These are phyloP conservation scores for Genyomyrus donnyi DNA, from an alignment of 2,113 vertebrate genomes.

Conservation along the genomic window DNA sequence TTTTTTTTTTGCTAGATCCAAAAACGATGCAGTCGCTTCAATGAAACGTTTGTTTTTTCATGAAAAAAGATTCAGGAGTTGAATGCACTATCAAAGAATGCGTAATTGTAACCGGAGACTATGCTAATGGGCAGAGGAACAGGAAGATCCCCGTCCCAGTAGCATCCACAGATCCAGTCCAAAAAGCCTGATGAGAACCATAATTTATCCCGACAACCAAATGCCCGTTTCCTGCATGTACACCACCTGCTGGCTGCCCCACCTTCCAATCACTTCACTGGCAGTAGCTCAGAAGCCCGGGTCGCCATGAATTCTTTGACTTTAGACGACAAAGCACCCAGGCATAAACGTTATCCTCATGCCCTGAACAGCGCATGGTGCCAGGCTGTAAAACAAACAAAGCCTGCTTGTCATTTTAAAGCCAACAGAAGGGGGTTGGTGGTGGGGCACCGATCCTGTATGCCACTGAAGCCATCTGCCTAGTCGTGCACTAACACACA, in stretches of 20 bases:
- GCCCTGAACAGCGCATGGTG: not conserved
- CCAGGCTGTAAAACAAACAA: not conserved
- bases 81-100: not conserved
- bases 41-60: not conserved
- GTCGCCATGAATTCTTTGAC: not conserved
- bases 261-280: not conserved
- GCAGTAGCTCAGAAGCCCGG: not conserved
- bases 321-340: not conserved
- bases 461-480: constrained; percentile 69
- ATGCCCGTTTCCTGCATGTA: not conserved
- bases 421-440: constrained; percentile 51
- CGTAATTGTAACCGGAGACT: not conserved
- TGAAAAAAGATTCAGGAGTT: not conserved
- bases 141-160: not conserved
- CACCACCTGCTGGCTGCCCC: not conserved
- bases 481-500: constrained; percentile 54
- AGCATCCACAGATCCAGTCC: constrained; percentile 10
- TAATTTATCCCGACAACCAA: not conserved
- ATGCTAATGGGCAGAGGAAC: not conserved
- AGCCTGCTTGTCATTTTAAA: constrained; percentile 57
- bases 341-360: not conserved
- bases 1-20: not conserved
- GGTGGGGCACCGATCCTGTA: constrained; percentile 44
- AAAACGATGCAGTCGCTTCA: not conserved
- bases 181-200: not conserved